Evolutionary conservation across 2,113 vertebrate genomes (phyloP).

Genomic region (Peromyscus maniculatus): DNA sequence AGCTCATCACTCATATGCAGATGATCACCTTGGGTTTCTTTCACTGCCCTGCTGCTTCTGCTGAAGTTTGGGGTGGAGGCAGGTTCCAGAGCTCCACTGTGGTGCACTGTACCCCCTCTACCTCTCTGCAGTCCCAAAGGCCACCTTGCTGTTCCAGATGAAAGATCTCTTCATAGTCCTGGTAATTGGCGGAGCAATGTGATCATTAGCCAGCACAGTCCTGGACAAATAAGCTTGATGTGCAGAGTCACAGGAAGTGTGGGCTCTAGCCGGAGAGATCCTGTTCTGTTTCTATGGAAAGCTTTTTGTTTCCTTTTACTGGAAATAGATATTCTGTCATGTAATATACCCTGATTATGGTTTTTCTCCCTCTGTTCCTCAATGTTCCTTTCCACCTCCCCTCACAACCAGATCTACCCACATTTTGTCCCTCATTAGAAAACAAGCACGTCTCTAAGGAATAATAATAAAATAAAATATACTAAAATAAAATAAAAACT

Average conservation of each 20-base stretch:
- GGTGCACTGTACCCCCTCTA: not conserved
- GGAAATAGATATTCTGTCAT: not conserved
- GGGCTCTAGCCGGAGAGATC: not conserved
- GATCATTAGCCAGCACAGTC: constrained; percentile 36
- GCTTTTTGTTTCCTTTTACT: not conserved
- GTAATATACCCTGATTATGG: not conserved
- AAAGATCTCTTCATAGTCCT: not conserved
- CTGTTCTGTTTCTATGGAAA: constrained; percentile 12
- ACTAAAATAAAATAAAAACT: not conserved
- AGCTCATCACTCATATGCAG: not conserved
- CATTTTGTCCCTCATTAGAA: not conserved
- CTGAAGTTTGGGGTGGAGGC: not conserved
- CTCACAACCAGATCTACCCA: not conserved
- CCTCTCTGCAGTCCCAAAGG: not conserved
- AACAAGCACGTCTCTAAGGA: not conserved
- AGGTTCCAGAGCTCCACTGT: not conserved
- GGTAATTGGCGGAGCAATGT: not conserved
- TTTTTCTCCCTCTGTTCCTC: not conserved
- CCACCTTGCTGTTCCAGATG: constrained; percentile 23
- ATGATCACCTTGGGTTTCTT: constrained; percentile 40
- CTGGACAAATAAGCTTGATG: not conserved
- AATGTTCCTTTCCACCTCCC: not conserved
- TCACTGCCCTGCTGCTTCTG: not conserved
- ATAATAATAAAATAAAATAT: not conserved
- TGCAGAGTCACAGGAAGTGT: not conserved